Evolutionary conservation across 2,113 vertebrate species (phyloP).

Genomic region (Lepidothrix coronata): DNA sequence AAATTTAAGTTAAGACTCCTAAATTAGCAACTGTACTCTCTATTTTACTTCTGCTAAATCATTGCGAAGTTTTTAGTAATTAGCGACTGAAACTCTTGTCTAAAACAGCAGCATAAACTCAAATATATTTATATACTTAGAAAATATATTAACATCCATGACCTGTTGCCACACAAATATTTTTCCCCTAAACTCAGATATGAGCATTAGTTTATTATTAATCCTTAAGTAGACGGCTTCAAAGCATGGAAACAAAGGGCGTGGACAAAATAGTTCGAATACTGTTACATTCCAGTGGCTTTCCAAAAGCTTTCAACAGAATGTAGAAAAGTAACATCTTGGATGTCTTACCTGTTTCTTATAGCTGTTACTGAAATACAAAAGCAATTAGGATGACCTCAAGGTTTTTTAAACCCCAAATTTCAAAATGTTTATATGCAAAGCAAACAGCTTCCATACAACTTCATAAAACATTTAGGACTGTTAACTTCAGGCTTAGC

Average conservation of each 20-base stretch:
- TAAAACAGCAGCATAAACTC: background rate
- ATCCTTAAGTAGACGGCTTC: background rate
- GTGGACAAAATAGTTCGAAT: background rate
- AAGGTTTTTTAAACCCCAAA: background rate
- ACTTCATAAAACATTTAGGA: background rate
- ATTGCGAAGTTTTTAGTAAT: background rate
- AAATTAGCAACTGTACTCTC: background rate
- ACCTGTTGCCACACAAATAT: background rate
- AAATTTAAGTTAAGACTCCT: background rate
- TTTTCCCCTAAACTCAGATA: background rate
- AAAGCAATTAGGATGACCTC: background rate
- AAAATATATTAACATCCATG: background rate
- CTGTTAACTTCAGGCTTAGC: background rate
- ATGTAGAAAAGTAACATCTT: background rate
- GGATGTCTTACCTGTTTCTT: background rate
- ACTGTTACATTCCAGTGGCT: background rate
- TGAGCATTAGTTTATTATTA: background rate
- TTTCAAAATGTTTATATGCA: background rate
- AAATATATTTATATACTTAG: background rate
- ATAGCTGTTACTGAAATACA: background rate
- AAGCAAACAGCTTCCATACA: background rate
- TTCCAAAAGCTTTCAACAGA: background rate
- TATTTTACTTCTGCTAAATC: background rate
- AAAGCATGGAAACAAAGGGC: background rate
- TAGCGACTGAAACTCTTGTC: background rate